Conservation (phyloP, 2,797 vertebrate species). For the Corythornis leucogaster region DNA sequence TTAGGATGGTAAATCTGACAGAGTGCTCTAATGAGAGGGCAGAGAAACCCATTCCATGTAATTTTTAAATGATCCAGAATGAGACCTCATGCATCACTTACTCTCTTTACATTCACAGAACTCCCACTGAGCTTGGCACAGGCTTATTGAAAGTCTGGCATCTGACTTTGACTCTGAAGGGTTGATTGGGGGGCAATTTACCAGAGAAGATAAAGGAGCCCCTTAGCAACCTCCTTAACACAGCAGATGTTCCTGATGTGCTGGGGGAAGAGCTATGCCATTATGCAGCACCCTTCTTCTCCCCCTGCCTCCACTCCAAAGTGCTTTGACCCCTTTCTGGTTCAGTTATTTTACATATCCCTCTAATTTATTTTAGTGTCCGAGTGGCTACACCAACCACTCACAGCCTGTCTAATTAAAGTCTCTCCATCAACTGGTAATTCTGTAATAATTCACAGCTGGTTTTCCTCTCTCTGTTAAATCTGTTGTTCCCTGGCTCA, state of each 20-base stretch:
- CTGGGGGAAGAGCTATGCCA: not conserved
- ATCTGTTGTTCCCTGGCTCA: slow-evolving; percentile 46
- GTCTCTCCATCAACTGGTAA: slow-evolving; percentile 24
- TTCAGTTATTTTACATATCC: slow-evolving; percentile 18
- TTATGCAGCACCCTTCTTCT: not conserved
- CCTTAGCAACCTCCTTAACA: slow-evolving; percentile 11
- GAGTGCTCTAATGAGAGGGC: slow-evolving; percentile 19
- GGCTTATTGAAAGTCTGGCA: slow-evolving; percentile 11
- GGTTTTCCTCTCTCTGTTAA: not conserved
- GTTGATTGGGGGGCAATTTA: slow-evolving; percentile 33
- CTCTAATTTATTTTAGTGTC: slow-evolving; percentile 31
- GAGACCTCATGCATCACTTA: slow-evolving; percentile 29
- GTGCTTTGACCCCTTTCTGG: slow-evolving; percentile 23
- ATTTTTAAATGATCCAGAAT: slow-evolving; percentile 16
- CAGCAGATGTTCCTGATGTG: slow-evolving; percentile 31
- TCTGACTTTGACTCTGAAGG: slow-evolving; percentile 6
- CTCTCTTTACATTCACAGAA: slow-evolving; percentile 13
- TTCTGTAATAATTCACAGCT: slow-evolving; percentile 51
- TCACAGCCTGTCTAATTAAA: slow-evolving; percentile 24
- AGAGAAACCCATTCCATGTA: slow-evolving; percentile 14
- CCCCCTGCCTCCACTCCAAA: not conserved
- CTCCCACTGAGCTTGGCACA: slow-evolving; percentile 10
- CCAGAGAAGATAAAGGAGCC: slow-evolving; percentile 8
- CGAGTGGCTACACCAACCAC: not conserved
- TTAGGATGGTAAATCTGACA: slow-evolving; percentile 11